Evolutionary conservation across 2,113 vertebrate species (phyloP).

Genomic region (Lamprotornis superbus): DNA sequence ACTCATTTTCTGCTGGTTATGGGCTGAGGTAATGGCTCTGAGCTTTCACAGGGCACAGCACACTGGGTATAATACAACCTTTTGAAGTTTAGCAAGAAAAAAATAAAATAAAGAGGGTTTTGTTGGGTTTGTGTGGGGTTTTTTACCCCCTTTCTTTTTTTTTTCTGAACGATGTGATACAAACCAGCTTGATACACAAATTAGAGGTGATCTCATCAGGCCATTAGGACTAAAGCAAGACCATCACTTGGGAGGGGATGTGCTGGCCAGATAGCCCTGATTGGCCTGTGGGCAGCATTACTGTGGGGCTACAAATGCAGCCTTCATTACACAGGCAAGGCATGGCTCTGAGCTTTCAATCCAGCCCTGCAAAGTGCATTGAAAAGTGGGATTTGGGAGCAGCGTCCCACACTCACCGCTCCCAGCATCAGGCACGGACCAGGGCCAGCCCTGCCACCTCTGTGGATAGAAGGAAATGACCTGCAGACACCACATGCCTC

Average conservation of each 20-base stretch:
- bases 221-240: conserved; percentile 34
- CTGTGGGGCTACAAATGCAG: conserved; percentile 16
- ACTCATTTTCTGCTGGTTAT: background rate
- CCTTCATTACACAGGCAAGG: conserved; percentile 59
- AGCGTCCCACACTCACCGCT: background rate
- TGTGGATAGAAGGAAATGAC: background rate
- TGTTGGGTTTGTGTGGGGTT: conserved; percentile 9
- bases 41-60: background rate
- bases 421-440: background rate
- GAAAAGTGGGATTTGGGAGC: conserved; percentile 17
- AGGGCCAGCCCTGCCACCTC: background rate
- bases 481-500: background rate
- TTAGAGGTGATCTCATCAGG: conserved; percentile 72
- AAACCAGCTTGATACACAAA: conserved; percentile 62
- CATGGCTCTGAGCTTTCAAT: conserved; percentile 55
- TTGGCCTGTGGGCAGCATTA: conserved; percentile 26
- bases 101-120: conserved; percentile 50
- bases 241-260: conserved; percentile 64
- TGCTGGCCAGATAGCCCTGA: conserved; percentile 43
- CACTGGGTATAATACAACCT: background rate
- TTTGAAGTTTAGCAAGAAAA: conserved; percentile 30
- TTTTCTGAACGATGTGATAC: conserved; percentile 43
- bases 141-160: background rate
- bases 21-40: conserved; percentile 33
- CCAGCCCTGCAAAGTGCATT: background rate